A percentile compares a stretch with the other conserved stretches of the same genome.
Evolutionary conservation across 1,140 invertebrate genomes (phyloP).

Genomic region (Pissodes strobi): DNA sequence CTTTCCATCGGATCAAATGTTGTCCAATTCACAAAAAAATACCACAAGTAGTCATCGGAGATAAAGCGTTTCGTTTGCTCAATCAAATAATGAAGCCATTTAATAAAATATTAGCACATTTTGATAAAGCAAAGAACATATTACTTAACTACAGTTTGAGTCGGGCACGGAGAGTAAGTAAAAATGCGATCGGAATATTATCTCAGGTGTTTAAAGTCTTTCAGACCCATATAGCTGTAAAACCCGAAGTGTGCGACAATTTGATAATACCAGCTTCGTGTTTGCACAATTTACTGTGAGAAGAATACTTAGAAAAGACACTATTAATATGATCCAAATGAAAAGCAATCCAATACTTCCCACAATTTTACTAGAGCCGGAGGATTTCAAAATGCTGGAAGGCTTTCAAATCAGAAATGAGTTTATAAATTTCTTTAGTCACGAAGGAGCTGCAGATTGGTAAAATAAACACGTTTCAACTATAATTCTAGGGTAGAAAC

Average conservation of each 20-base stretch:
- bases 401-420: slow-evolving; percentile 13
- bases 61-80: slow-evolving; percentile 29
- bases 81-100: neutral
- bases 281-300: no score
- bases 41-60: slow-evolving; percentile 27
- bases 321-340: no score
- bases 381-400: slow-evolving; percentile 27
- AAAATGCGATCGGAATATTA: slow-evolving; percentile 54
- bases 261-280: slow-evolving; percentile 44
- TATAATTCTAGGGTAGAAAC: no score
- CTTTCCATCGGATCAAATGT: no score
- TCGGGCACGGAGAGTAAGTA: slow-evolving; percentile 50
- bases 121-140: no score
- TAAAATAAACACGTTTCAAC: no score
- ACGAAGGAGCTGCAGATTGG: slow-evolving; percentile 14
- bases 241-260: slow-evolving; percentile 45
- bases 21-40: slow-evolving; percentile 27
- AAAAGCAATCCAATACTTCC: slow-evolving; percentile 7
- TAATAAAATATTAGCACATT: slow-evolving; percentile 57
- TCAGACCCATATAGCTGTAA: no score
- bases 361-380: slow-evolving; percentile 21
- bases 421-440: slow-evolving; percentile 25
- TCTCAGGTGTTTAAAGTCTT: no score
- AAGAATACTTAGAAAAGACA: no score
- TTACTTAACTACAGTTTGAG: no score